Percentiles rank a stretch among this genome's conserved stretches.
These are phyloP conservation scores for Dugesia japonica DNA, from an alignment of 2,888 invertebrate species.

Conservation along the genomic window DNA sequence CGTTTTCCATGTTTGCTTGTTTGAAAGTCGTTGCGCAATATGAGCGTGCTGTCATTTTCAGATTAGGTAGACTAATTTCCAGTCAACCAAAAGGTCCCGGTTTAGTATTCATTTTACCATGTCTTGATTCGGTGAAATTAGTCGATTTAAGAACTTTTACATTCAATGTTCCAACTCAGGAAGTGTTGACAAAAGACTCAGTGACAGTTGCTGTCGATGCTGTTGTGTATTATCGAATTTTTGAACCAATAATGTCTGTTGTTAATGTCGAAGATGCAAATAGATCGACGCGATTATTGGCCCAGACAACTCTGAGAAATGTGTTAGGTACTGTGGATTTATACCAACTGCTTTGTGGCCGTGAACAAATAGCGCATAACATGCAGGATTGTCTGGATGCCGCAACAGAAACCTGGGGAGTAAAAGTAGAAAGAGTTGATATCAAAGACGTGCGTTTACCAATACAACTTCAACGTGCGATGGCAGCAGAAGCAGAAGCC, in stretches of 20 bases:
- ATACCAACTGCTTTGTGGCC: slow-evolving; percentile 25
- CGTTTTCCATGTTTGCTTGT: slow-evolving; percentile 39
- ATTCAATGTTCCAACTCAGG: slow-evolving; percentile 41
- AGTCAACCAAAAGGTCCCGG: slow-evolving; percentile 38
- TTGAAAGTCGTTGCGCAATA: slow-evolving; percentile 39
- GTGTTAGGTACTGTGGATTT: slow-evolving; percentile 39
- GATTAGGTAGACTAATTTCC: slow-evolving; percentile 38
- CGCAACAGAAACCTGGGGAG: slow-evolving; percentile 36
- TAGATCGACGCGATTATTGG: slow-evolving; percentile 42
- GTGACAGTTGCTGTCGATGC: slow-evolving; percentile 46
- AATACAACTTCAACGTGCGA: slow-evolving; percentile 40
- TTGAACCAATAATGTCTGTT: slow-evolving; percentile 43
- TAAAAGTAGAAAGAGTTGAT: slow-evolving; percentile 77
- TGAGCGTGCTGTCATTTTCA: slow-evolving; percentile 41
- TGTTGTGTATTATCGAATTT: slow-evolving; percentile 44
- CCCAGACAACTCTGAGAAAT: slow-evolving; percentile 44
- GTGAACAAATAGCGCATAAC: slow-evolving; percentile 25
- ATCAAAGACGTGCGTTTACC: slow-evolving; percentile 51
- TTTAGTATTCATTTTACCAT: slow-evolving; percentile 39
- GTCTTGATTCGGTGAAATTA: slow-evolving; percentile 38
- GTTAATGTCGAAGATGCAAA: slow-evolving; percentile 44
- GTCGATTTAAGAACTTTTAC: slow-evolving; percentile 37
- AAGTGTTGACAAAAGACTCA: slow-evolving; percentile 44
- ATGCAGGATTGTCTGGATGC: slow-evolving; percentile 37
- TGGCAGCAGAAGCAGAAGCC: slow-evolving; percentile 42